Evolutionary conservation across 2,113 vertebrate species (phyloP).

Genomic region (Callithrix jacchus): DNA sequence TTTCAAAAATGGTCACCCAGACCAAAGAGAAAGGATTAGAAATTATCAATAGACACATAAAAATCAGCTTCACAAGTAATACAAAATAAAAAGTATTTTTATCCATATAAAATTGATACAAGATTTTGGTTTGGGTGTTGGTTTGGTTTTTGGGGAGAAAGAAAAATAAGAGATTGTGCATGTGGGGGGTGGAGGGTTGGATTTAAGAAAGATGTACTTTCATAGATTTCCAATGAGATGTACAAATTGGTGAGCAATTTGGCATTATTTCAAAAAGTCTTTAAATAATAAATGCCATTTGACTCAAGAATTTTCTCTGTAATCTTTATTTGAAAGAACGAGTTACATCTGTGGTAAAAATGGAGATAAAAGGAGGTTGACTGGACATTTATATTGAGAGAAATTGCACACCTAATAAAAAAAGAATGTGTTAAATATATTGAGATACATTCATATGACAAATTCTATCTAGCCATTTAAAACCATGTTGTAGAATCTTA

Average conservation of each 20-base stretch:
- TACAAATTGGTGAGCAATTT: neutral
- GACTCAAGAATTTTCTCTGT: neutral
- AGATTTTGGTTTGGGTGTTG: neutral
- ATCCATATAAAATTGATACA: neutral
- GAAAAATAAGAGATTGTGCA: neutral
- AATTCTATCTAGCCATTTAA: neutral
- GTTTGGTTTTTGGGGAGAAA: neutral
- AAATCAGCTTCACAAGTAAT: neutral
- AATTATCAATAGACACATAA: conserved; percentile 3
- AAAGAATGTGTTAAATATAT: neutral
- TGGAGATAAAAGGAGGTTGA: neutral
- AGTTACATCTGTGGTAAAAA: neutral
- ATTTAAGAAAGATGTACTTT: neutral
- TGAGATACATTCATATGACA: neutral
- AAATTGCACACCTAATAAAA: neutral
- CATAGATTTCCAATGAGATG: neutral
- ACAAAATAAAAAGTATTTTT: conserved; percentile 32
- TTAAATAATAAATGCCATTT: neutral
- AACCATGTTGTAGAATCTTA: neutral
- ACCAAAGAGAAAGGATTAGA: neutral
- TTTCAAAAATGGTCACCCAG: neutral
- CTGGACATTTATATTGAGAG: neutral
- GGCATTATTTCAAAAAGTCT: neutral
- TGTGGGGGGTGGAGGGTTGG: neutral
- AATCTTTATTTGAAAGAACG: conserved; percentile 24